Evolutionary conservation across 2,888 invertebrate genomes (phyloP).

Genomic region (Epicampocera succincta): DNA sequence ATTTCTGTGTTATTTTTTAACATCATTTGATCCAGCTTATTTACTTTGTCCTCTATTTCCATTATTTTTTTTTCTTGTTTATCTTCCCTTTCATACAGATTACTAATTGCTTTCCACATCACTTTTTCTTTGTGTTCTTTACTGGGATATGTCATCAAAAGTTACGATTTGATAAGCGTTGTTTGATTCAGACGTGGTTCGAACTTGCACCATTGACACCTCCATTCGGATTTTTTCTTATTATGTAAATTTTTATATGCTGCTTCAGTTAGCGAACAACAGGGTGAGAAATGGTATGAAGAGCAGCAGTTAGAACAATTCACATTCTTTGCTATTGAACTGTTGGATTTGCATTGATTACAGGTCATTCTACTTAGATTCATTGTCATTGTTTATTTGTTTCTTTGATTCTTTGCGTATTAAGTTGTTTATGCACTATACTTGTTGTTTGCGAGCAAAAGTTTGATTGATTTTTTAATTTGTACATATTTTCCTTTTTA

Average conservation of each 20-base stretch:
- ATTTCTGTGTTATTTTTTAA: too few species aligned
- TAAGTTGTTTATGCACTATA: too few species aligned
- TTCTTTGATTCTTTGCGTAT: too few species aligned
- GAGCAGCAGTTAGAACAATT: background rate
- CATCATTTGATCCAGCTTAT: too few species aligned
- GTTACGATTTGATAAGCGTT: conserved; percentile 1
- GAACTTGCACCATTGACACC: background rate
- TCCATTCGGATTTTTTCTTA: background rate
- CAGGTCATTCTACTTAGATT: too few species aligned
- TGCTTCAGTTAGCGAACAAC: background rate
- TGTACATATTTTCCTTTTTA: too few species aligned
- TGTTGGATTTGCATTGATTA: background rate
- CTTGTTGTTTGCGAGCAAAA: too few species aligned
- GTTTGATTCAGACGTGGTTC: conserved; percentile 12
- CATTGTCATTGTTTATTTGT: too few species aligned
- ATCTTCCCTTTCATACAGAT: background rate
- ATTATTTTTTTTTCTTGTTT: too few species aligned
- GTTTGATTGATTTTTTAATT: too few species aligned
- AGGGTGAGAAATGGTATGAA: background rate
- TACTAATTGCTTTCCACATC: background rate
- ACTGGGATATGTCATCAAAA: conserved; percentile 2
- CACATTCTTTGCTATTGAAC: background rate
- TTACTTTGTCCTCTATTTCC: too few species aligned
- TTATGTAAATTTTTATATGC: background rate
- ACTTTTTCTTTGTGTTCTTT: background rate